Base-by-base conservation (phyloP, 2,113 vertebrate species). In the Sebastes fasciatus region DNA sequence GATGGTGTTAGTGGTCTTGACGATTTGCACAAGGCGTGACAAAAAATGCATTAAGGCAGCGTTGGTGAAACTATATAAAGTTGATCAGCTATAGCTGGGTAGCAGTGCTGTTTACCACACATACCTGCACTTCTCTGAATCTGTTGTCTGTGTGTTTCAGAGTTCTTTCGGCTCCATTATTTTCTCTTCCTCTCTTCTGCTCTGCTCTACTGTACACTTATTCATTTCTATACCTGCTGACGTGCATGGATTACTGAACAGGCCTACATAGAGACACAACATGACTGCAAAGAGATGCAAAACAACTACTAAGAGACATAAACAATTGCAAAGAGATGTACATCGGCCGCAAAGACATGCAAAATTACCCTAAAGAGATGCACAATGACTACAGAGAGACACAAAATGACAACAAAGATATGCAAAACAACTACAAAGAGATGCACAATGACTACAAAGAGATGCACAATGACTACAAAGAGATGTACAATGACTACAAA, bases 111-210 rank as follows among this genome's bases (percentile, higher is more conserved):
- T 63, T 80, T 72, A 67, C 19, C 60, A 48, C 57, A 46, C 57
- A 57, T 34, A 51, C 57, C 23, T 19, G n/a, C 80, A 77, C 45
- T 40, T 69, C 46, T 52, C 57, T 26, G 23, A 81, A 48, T 84
- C 61, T 58, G 58, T 77, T 51, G 16, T n/a, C 26, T 63, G 8
- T 65, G 34, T 45, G 13, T 61, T 69, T 66, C 45, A 62, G 11
- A 42, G 54, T 72, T 84, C 17, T 16, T 77, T 77, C 34, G 60
- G 40, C 79, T 61, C 34, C 9, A 46, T 51, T 85, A 58, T 40
- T 54, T 49, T 57, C 46, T 60, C 10, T 62, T 58, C 19, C 13
- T 49, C 58, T 67, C 6, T 42, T 57, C 66, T 63, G 6, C 55
- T 79, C 14, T 68, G 40, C 13, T 43, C 19, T 55, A 2, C 21